Conservation (phyloP, 2,113 vertebrate genomes). For the Thermophis baileyi region DNA sequence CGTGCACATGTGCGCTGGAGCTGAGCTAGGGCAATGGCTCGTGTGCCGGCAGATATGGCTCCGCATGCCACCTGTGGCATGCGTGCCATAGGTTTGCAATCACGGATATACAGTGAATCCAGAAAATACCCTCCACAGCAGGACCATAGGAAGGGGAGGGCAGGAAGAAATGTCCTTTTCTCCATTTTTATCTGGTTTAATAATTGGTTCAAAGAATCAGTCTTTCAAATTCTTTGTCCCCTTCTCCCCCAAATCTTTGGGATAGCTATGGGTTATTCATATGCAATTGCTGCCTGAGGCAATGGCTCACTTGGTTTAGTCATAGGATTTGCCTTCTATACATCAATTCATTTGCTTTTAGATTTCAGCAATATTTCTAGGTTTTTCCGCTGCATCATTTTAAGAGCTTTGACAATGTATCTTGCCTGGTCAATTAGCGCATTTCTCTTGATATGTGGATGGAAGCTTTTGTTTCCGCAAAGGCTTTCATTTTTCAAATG, state of each 20-base stretch:
- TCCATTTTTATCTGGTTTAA: background rate
- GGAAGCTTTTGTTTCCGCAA: background rate
- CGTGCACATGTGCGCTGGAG: too few species aligned
- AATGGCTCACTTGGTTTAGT: background rate
- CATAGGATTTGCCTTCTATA: slow-evolving; percentile 11
- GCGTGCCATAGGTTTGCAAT: too few species aligned
- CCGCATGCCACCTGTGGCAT: too few species aligned
- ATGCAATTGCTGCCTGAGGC: background rate
- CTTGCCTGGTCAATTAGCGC: background rate
- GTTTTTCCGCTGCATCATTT: slow-evolving; percentile 2
- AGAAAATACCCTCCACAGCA: background rate
- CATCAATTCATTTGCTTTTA: slow-evolving; percentile 41
- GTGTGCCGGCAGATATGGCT: too few species aligned
- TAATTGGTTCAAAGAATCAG: background rate
- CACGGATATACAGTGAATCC: background rate
- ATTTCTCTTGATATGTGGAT: slow-evolving; percentile 19
- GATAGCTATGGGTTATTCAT: background rate
- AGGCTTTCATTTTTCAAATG: background rate
- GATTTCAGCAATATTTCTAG: slow-evolving; percentile 18
- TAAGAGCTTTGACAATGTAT: slow-evolving; percentile 6
- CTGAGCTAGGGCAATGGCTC: too few species aligned
- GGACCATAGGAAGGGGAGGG: background rate
- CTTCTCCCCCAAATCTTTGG: background rate
- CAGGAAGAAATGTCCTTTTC: background rate
- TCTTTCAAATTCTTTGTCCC: background rate